Evolutionary conservation across 2,113 vertebrate genomes (phyloP), one percentile per base, ranked within the genome.

Genomic region (Mugil cephalus): DNA sequence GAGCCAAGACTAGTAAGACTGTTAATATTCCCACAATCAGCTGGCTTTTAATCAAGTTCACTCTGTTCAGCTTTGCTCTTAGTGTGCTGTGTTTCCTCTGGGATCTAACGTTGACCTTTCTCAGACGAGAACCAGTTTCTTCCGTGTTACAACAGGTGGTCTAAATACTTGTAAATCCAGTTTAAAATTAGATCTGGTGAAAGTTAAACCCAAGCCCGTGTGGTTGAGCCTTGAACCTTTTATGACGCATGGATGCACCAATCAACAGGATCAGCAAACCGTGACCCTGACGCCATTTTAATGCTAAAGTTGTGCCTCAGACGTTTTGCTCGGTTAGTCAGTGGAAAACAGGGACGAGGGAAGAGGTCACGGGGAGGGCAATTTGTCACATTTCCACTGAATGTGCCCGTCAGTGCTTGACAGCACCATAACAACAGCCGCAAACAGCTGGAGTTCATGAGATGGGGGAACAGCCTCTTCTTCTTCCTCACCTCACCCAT

Each of bases 201-300:
- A 30, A 7, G 15, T 30, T 48, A 10, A 54, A 61, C 4, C 34
- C 19, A 48, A 58, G 59, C 8, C 4, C 38, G 11, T 62, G 11
- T 45, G 13, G 1, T 39, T 17, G n/a, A 51, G 14, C 51, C 55
- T 59, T 75, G 11, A 78, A 36, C 9, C 7, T 18, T 38, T 18
- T 17, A 35, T 40, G 13, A 10, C 39, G 11, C 36, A 21, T 47
- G 8, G 12, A 80, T 69, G 17, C 15, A n/a, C 14, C 53, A n/a
- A n/a, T 55, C 36, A 75, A 17, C 8, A 38, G 24, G 58, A 75
- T 84, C 76, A 59, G 60, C 70, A 51, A 63, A 55, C 78, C 40
- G 53, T 65, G 70, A 46, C 59, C 18, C 5, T 60, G 35, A 72
- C 52, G 42, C 39, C 13, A 15, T 48, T 72, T 69, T 56, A 14